Base-by-base conservation (phyloP, 2,113 vertebrate species). In the Notiomystis cincta region DNA sequence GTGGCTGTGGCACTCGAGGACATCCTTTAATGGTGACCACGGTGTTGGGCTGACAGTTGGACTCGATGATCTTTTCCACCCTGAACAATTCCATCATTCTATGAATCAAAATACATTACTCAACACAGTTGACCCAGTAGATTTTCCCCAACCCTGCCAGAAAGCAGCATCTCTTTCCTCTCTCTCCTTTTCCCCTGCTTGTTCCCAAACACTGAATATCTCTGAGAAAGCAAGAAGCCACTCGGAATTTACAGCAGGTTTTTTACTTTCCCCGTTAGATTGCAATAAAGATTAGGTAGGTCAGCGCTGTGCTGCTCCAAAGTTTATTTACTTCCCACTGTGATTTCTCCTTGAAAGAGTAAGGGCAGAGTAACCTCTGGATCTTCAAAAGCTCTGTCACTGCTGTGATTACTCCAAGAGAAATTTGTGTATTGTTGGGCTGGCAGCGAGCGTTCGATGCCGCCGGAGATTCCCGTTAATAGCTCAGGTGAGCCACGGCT, bases 301-400 rank as follows among this genome's bases (percentile, higher is more conserved):
- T 94, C 86, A 83, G 57, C 16, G 23, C 80, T 47, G 89, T 3
- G 57, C 67, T 22, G 69, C 57, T 92, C 69, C 70, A 28, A 94
- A 84, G 69, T 96, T 95, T 92, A 95, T 96, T 97, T 94, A 94
- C 90, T 93, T 75, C 96, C 73, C 73, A 27, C 69, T 90, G 93
- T 53, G 92, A 64, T 87, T 90, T 97, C 91, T 95, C 86, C 91
- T 94, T 95, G 94, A 57, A 89, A 77, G 69, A 82, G 76, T 80
- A 48, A 94, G 93, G 90, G 89, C 89, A 93, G 70, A 35, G 84
- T 64, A 92, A 93, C 92, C 95, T 92, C 50, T 94, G 94, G 45
- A 94, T 95, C 79, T 96, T 91, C 86, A 94, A 94, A 92, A 90
- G 75, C 90, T 87, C 85, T 90, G 90, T 67, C 71, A 60, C 85